phyloP scores from a whole-genome alignment of 1,140 invertebrate genomes.

The Dreissena polymorpha region DNA sequence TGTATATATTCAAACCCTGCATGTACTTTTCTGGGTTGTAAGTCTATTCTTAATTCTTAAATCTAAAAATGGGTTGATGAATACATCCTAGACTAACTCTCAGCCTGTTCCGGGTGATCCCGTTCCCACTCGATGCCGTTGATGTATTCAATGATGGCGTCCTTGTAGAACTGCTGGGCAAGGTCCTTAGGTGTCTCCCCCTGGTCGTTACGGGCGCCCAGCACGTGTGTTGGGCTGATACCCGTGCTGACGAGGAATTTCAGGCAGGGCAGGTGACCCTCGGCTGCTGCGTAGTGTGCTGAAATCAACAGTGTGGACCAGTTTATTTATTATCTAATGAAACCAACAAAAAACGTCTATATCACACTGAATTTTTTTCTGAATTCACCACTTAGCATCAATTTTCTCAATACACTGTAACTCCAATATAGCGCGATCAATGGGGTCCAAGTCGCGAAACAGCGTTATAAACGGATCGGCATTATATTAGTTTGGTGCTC shows the following conservation, averaged over 20 bases:
- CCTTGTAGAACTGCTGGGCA: constrained; percentile 80
- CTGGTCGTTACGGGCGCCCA: constrained; percentile 78
- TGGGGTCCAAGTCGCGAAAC: no score
- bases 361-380: not conserved
- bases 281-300: constrained; percentile 79
- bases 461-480: no score
- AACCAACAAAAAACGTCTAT: not conserved
- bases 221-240: constrained; percentile 69
- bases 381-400: no score
- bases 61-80: no score
- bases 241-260: constrained; percentile 78
- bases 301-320: constrained; percentile 40
- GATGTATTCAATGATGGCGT: constrained; percentile 78
- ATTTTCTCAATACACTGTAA: no score
- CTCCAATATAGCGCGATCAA: no score
- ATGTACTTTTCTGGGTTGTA: no score
- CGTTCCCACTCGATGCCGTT: constrained; percentile 78
- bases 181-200: constrained; percentile 79
- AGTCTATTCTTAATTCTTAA: no score
- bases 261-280: constrained; percentile 79
- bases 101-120: constrained; percentile 78
- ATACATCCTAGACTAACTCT: constrained; percentile 76
- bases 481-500: no score
- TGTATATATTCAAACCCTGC: no score
- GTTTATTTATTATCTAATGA: not conserved